Evolutionary conservation across 2,797 vertebrate species (phyloP).

Genomic region (Gymnoscopelus microlampas): DNA sequence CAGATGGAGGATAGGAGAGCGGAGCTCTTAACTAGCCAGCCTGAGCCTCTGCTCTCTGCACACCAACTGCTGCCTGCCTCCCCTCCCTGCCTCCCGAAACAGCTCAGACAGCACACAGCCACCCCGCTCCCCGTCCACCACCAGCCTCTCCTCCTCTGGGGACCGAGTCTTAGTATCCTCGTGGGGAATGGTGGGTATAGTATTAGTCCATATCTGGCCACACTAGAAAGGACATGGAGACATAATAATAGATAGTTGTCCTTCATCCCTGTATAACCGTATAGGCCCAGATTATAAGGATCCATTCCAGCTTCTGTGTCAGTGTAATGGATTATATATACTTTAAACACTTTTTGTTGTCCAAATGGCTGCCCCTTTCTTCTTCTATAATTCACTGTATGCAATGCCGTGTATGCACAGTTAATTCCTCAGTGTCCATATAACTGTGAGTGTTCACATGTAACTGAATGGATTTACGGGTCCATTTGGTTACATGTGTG

Average conservation of each 20-base stretch:
- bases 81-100: constrained; percentile 67
- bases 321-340: constrained; percentile 26
- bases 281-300: constrained; percentile 14
- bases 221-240: constrained; percentile 75
- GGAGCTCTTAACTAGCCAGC: constrained; percentile 82
- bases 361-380: constrained; percentile 25
- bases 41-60: constrained; percentile 80
- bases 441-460: no score
- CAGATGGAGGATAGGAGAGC: constrained; percentile 84
- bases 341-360: constrained; percentile 37
- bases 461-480: no score
- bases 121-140: constrained; percentile 30
- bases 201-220: constrained; percentile 77
- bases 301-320: constrained; percentile 20
- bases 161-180: constrained; percentile 61
- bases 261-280: constrained; percentile 61
- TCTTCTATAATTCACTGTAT: constrained; percentile 21
- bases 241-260: constrained; percentile 72
- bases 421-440: no score
- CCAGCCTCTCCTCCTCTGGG: constrained; percentile 61
- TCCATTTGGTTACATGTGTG: no score
- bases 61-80: constrained; percentile 83
- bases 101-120: constrained; percentile 58
- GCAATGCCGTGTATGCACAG: no score
- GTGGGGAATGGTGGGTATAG: constrained; percentile 59